Evolutionary conservation across 2,888 invertebrate genomes (phyloP), one percentile per base, ranked within the genome.

Genomic region (Phaedon cochleariae): DNA sequence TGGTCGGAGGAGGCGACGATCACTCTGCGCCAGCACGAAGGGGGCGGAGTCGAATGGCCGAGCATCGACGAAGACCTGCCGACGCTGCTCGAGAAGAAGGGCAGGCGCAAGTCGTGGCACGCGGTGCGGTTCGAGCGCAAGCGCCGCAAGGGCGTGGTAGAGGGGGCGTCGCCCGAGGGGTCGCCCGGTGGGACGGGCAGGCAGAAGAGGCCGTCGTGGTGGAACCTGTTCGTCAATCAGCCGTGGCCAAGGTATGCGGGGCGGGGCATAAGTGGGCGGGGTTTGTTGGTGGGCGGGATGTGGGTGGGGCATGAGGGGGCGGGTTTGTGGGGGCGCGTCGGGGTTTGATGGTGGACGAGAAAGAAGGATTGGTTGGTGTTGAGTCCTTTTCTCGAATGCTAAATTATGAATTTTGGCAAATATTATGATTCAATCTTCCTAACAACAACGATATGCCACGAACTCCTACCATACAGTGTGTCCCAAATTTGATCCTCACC

Each of bases 181-280:
- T 71, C 74, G 1, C 76, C 80, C 1, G 76, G 76, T 3, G 87
- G 86, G 78, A 84, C 85, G 41, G 26, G 26, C 26, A 85, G 90
- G 26, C 90, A 92, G 82, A 93, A 93, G 81, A 86, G 93, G 68
- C 90, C 91, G 41, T 94, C 93, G 41, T 95, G 94, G 94, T 95
- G 94, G 94, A 94, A 93, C 82, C 92, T 94, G 70, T 93, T 94
- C 81, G 90, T 92, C 51, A 91, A 92, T 55, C 93, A 94, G 76
- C 90, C 90, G 78, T 88, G 88, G 86, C 86, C 88, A 85, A 91
- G 91, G 91, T 91, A 82, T 37, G 55, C 15, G 26, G 29, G 54
- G 49, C 7, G 48, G 15, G 51, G 48, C 31, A n/a, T n/a, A n/a
- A n/a, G n/a, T n/a, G n/a, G 2, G 12, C n/a, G 31, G 12, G 15